Evolutionary conservation across 1,140 invertebrate genomes (phyloP), one percentile per base, ranked within the genome.

Genomic region (Saxidomus purpurata): DNA sequence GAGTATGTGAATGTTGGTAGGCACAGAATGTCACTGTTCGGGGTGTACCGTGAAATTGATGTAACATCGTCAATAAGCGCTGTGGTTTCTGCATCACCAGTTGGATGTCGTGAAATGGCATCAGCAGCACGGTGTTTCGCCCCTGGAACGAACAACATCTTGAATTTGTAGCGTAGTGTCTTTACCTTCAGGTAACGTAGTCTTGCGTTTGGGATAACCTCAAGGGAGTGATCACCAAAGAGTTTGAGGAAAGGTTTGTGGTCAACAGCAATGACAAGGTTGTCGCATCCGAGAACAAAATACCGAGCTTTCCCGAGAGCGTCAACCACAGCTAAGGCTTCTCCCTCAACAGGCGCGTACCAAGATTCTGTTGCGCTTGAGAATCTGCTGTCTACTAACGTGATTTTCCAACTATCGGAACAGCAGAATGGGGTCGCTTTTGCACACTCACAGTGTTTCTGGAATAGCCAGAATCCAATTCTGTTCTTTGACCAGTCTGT

Each of bases 211-310:
- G 63, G 31, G 91, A 69, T 31, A 19, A 31, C 19, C 63, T 69
- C 63, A 8, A 69, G 31, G n/a, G 83, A 90, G 17, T 87, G 36
- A 67, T 93, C 89, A 31, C 87, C 63, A 55, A 92, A 71, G 0
- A 91, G 55, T 49, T 90, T 82, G 13, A 92, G 76, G 9, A 92
- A 86, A 17, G 92, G 91, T 89, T 93, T 93, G 55, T 92, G 90
- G 47, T 81, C 90, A 28, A 87, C 90, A 17, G 89, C 90, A 11
- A 93, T 31, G 28, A 90, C 89, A 8, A 93, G 89, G 28, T 92
- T 25, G 8, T 81, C 25, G 34, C 90, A 93, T 13, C 91, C 91
- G n/a, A 93, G 80, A 0, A 90, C 88, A 81, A 91, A 92, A 25
- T 87, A 84, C 17, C 79, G n/a, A n/a, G 87, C 55, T 47, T 87